Evolutionary conservation across 2,113 vertebrate genomes (phyloP).

Genomic region (Lycaon pictus): DNA sequence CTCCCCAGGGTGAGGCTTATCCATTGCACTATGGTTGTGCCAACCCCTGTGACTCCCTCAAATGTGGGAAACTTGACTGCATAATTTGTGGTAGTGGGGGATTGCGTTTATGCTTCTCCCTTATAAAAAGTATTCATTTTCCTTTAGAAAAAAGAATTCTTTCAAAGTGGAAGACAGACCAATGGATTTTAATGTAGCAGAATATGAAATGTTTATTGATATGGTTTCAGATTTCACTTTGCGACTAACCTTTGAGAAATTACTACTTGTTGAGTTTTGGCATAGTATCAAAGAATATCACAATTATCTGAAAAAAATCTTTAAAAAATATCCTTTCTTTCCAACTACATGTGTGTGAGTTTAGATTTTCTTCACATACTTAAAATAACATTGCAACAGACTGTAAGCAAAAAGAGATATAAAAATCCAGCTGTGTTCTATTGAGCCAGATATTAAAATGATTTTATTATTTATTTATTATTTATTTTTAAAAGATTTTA

Average conservation of each 20-base stretch:
- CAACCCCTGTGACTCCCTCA: not conserved
- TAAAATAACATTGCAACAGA: not conserved
- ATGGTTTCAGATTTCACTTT: conserved; percentile 43
- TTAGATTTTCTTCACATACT: not conserved
- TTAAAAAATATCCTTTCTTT: not conserved
- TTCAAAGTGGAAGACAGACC: not conserved
- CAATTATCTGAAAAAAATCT: conserved; percentile 6
- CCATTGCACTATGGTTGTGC: not conserved
- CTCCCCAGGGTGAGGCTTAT: not conserved
- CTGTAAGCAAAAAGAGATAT: not conserved
- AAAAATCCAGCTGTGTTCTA: not conserved
- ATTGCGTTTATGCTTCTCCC: not conserved
- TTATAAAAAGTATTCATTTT: not conserved
- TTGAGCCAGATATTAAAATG: not conserved
- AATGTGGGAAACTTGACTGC: not conserved
- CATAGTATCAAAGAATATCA: not conserved
- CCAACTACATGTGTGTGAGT: not conserved
- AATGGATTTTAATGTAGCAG: conserved; percentile 2
- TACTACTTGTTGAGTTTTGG: conserved; percentile 39
- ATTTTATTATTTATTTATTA: not conserved
- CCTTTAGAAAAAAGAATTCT: not conserved
- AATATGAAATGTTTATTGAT: conserved; percentile 6
- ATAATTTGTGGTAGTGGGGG: not conserved
- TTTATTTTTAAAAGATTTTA: no score
- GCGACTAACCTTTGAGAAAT: not conserved